Conservation (phyloP, 2,797 vertebrate species). For the Vireo griseus region DNA sequence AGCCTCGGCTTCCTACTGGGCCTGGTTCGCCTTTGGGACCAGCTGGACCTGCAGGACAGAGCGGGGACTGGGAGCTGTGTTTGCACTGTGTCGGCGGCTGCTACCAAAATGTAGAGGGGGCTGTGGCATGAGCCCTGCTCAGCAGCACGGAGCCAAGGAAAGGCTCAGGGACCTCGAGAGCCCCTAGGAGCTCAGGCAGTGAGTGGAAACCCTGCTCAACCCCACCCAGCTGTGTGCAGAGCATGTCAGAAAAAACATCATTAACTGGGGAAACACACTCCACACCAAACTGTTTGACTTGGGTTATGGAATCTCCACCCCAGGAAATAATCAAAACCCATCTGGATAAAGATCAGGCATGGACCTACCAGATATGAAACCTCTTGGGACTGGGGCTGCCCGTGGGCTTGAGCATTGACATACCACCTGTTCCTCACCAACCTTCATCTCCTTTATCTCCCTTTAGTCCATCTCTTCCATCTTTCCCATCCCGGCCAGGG, state of each 20-base stretch:
- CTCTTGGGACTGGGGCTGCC: not conserved
- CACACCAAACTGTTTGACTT: not conserved
- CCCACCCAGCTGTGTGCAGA: accelerated
- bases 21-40: conserved; percentile 73
- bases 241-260: not conserved
- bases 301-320: not conserved
- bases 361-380: not conserved
- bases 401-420: accelerated
- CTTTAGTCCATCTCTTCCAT: conserved; percentile 75
- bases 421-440: conserved; percentile 29
- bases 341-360: not conserved
- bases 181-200: not conserved
- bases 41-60: conserved; percentile 66
- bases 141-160: not conserved
- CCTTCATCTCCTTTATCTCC: conserved; percentile 82
- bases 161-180: not conserved
- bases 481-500: conserved; percentile 79
- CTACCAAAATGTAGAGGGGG: accelerated
- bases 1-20: conserved; percentile 62
- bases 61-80: not conserved
- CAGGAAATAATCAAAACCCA: not conserved
- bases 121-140: accelerated
- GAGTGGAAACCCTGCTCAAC: not conserved
- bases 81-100: accelerated
- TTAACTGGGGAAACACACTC: not conserved